These are phyloP conservation scores for Sceloporus undulatus DNA, from an alignment of 2,113 vertebrate species.

Conservation along the genomic window DNA sequence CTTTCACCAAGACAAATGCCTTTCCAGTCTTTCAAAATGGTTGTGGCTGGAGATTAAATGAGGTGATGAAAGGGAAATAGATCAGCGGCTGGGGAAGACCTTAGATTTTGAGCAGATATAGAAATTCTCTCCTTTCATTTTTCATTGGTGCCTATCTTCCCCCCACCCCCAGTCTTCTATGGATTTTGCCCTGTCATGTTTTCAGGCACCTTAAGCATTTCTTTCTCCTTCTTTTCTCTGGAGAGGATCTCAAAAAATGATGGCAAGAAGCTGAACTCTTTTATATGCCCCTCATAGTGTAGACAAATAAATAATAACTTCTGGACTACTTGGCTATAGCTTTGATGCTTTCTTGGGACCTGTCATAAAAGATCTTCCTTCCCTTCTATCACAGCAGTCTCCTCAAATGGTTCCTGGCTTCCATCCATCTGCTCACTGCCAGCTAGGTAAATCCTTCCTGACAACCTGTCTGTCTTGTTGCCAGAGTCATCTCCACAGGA, in stretches of 20 bases:
- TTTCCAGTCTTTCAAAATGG: neutral
- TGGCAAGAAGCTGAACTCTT: neutral
- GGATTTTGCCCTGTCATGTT: neutral
- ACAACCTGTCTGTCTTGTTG: conserved; percentile 40
- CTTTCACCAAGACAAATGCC: neutral
- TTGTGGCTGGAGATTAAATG: neutral
- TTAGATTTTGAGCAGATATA: neutral
- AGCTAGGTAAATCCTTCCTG: conserved; percentile 67
- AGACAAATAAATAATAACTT: conserved; percentile 11
- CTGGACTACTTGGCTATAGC: conserved; percentile 1
- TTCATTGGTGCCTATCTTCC: neutral
- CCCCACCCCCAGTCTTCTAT: neutral
- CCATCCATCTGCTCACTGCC: accelerated
- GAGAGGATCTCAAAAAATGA: neutral
- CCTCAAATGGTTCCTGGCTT: conserved; percentile 35
- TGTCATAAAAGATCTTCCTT: conserved; percentile 58
- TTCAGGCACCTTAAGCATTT: neutral
- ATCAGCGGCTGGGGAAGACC: neutral
- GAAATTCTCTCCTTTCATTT: neutral
- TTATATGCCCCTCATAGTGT: neutral
- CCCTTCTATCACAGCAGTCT: accelerated
- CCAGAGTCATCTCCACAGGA: neutral
- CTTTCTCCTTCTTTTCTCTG: neutral
- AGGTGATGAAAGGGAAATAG: neutral
- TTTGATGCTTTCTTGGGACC: neutral